Percentiles rank a stretch among this genome's conserved stretches.
Conservation (phyloP, 2,797 vertebrate genomes). For the Sebastes kiyomatsui region DNA sequence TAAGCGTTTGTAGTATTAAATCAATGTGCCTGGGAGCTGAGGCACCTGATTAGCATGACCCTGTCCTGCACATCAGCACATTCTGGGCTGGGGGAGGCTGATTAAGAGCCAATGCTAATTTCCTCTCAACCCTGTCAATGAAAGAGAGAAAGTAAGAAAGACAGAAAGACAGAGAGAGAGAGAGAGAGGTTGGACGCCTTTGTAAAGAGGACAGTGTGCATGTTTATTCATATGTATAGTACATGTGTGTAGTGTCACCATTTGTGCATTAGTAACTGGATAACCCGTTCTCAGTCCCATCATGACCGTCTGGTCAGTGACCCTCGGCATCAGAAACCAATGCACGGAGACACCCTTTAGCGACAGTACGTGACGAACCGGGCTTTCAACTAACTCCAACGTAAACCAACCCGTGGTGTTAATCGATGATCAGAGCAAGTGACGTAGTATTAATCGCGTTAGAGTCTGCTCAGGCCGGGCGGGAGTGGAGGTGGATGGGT, state of each 20-base stretch:
- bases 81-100: conserved; percentile 79
- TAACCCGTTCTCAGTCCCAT: too few relatives aligned
- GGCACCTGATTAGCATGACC: conserved; percentile 82
- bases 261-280: neutral
- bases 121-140: conserved; percentile 76
- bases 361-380: too few relatives aligned
- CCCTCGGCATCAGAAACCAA: too few relatives aligned
- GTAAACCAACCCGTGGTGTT: too few relatives aligned
- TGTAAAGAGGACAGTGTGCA: conserved; percentile 21
- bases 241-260: neutral
- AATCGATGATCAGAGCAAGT: too few relatives aligned
- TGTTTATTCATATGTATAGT: conserved; percentile 11
- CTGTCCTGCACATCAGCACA: conserved; percentile 82
- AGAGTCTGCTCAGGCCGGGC: too few relatives aligned
- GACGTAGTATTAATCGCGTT: too few relatives aligned
- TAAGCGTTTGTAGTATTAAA: conserved; percentile 82
- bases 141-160: conserved; percentile 37
- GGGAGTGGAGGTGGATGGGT: too few relatives aligned
- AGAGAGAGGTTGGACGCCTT: conserved; percentile 45
- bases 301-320: too few relatives aligned
- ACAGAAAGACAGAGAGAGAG: conserved; percentile 9
- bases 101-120: conserved; percentile 82
- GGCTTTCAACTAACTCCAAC: too few relatives aligned
- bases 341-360: rapidly evolving
- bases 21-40: conserved; percentile 78